These are phyloP conservation scores for Periphyllus acericola DNA, from an alignment of 2,888 invertebrate species.

Conservation along the genomic window DNA sequence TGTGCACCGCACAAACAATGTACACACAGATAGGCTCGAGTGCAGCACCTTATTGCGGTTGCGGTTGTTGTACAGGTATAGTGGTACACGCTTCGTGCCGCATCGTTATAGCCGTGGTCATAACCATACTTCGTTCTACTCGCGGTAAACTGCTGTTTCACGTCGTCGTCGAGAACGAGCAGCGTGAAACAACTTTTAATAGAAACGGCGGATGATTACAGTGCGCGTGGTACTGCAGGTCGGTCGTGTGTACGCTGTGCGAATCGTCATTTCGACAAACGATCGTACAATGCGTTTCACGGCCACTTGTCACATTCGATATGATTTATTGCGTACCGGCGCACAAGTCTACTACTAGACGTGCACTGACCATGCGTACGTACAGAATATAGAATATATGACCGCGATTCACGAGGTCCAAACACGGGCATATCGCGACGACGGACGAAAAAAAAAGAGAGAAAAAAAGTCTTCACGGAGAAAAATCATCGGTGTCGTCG, in stretches of 20 bases:
- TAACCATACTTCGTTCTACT: neutral
- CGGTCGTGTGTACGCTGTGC: neutral
- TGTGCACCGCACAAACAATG: neutral
- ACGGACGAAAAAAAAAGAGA: too few relatives aligned
- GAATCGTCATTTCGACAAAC: neutral
- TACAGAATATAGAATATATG: too few relatives aligned
- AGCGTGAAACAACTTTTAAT: conserved; percentile 23
- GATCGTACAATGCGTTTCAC: neutral
- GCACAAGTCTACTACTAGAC: too few relatives aligned
- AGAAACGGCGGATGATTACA: neutral
- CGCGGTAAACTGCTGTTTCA: neutral
- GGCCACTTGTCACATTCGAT: neutral
- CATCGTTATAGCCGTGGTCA: neutral
- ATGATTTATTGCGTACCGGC: neutral
- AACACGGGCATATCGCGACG: too few relatives aligned
- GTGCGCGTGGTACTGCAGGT: too few relatives aligned
- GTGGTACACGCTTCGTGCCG: neutral
- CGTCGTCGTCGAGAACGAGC: neutral
- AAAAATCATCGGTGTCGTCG: too few relatives aligned
- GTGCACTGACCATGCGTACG: too few relatives aligned
- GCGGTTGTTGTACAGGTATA: neutral
- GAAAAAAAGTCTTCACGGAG: too few relatives aligned
- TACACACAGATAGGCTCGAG: conserved; percentile 5
- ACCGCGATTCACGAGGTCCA: too few relatives aligned
- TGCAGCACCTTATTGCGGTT: conserved; percentile 35